These are phyloP conservation scores for Naso thynnoides DNA, from an alignment of 2,797 vertebrate genomes.

Conservation along the genomic window DNA sequence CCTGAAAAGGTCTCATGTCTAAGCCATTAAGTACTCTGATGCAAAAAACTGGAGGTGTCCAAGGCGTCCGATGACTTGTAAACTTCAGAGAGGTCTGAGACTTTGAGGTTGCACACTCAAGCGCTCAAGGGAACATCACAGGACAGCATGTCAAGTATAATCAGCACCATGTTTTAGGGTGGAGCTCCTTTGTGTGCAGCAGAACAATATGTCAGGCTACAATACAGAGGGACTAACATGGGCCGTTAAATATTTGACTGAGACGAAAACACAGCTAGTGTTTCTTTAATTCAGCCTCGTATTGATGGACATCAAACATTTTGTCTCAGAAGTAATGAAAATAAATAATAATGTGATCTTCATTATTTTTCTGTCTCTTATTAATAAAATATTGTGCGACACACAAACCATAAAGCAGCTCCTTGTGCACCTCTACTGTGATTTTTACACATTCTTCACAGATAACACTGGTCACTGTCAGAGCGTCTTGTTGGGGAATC, in stretches of 20 bases:
- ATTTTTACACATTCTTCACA: slow-evolving; percentile 16
- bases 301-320: slow-evolving; percentile 14
- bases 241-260: slow-evolving; percentile 31
- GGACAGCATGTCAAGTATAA: slow-evolving; percentile 65
- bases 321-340: slow-evolving; percentile 34
- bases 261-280: slow-evolving; percentile 20
- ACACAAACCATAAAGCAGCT: slow-evolving; percentile 29
- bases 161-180: slow-evolving; percentile 81
- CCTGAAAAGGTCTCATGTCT: slow-evolving; percentile 64
- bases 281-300: slow-evolving; percentile 35
- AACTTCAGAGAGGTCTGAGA: slow-evolving; percentile 75
- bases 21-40: slow-evolving; percentile 53
- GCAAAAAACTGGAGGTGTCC: slow-evolving; percentile 56
- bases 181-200: slow-evolving; percentile 58
- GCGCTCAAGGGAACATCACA: slow-evolving; percentile 53
- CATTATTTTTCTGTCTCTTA: slow-evolving; percentile 17
- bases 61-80: slow-evolving; percentile 72
- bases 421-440: slow-evolving; percentile 6
- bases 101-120: slow-evolving; percentile 29
- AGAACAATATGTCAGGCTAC: slow-evolving; percentile 45
- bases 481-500: slow-evolving; percentile 21
- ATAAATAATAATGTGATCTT: slow-evolving; percentile 41
- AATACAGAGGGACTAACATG: slow-evolving; percentile 24
- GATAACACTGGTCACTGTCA: slow-evolving; percentile 10
- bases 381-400: slow-evolving; percentile 40